Conservation (phyloP, 1,140 invertebrate species). For the Whitmania pigra region DNA sequence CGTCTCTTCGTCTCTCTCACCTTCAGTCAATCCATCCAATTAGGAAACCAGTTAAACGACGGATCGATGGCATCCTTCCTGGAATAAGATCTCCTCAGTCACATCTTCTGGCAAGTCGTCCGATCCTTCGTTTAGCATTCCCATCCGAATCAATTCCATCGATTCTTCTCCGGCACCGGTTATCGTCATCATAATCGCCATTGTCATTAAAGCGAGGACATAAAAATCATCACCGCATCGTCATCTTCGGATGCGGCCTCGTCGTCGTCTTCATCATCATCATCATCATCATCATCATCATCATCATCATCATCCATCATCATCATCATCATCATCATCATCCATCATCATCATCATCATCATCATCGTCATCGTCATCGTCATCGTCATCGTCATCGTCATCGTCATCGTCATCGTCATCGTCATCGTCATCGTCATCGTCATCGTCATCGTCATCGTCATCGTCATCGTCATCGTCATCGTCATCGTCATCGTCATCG, state of each 20-base stretch:
- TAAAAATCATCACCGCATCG: not conserved
- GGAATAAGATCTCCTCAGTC: too few species aligned
- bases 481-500: not conserved
- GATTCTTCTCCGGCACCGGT: too few species aligned
- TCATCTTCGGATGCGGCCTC: not conserved
- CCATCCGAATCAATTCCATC: too few species aligned
- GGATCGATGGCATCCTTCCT: too few species aligned
- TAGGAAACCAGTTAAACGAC: too few species aligned
- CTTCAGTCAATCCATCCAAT: too few species aligned
- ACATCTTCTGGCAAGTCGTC: too few species aligned
- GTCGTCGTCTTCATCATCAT: not conserved
- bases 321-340: slow-evolving; percentile 3
- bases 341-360: slow-evolving; percentile 9
- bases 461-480: not conserved
- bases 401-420: slow-evolving; percentile 17
- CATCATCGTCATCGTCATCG: not conserved
- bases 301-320: slow-evolving; percentile 11
- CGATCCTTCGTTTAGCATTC: too few species aligned
- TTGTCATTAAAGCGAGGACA: not conserved
- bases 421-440: not conserved
- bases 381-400: not conserved
- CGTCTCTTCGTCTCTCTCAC: too few species aligned
- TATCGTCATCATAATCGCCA: not conserved
- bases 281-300: slow-evolving; percentile 5
- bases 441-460: slow-evolving; percentile 4